These are phyloP conservation scores for Aleadryas rufinucha DNA, from an alignment of 2,113 vertebrate genomes.

Conservation along the genomic window DNA sequence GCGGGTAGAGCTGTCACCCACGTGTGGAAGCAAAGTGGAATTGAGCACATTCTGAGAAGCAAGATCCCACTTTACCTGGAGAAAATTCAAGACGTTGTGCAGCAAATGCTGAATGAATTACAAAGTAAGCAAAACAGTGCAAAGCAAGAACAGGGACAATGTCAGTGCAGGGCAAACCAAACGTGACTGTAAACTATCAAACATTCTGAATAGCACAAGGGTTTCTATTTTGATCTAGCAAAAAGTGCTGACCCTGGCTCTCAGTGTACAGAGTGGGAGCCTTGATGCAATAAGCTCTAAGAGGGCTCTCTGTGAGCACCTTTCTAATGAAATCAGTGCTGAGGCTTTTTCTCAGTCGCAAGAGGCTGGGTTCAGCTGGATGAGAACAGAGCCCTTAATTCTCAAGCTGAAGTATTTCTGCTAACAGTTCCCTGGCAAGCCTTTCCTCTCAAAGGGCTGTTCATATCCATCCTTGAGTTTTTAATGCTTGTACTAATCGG, in stretches of 20 bases:
- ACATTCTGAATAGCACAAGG: not conserved
- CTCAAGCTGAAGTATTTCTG: not conserved
- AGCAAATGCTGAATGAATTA: constrained; percentile 78
- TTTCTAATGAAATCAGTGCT: not conserved
- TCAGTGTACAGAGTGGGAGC: not conserved
- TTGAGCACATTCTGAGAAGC: constrained; percentile 42
- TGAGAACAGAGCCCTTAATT: not conserved
- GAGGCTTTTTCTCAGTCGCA: not conserved
- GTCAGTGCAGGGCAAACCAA: not conserved
- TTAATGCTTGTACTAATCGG: not conserved
- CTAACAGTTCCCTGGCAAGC: not conserved
- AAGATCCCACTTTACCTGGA: constrained; percentile 65
- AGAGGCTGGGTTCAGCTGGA: not conserved
- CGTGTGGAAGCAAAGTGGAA: constrained; percentile 67
- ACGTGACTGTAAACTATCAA: not conserved
- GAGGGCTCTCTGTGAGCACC: not conserved
- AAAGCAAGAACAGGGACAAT: not conserved
- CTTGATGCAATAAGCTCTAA: not conserved
- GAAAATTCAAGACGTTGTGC: constrained; percentile 66
- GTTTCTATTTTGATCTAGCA: not conserved
- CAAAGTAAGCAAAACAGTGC: constrained; percentile 72
- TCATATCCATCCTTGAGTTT: not conserved
- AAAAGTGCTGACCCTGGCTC: not conserved
- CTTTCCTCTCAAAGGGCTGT: not conserved
- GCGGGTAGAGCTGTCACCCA: not conserved